These are phyloP conservation scores for Acheta domesticus DNA, from an alignment of 2,888 invertebrate species.

Conservation along the genomic window DNA sequence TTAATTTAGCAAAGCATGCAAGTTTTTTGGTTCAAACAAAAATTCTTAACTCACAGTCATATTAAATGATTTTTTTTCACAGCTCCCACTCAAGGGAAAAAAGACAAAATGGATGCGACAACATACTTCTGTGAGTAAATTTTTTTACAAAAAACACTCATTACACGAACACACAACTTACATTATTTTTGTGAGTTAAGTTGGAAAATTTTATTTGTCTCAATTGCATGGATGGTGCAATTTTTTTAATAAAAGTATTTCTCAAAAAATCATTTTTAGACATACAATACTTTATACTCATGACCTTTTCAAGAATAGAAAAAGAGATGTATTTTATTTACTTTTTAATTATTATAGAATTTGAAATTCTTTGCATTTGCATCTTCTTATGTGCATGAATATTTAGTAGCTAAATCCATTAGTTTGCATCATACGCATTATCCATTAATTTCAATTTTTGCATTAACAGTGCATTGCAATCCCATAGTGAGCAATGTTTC, in stretches of 20 bases:
- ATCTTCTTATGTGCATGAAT: too few relatives aligned
- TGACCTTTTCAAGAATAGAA: not conserved
- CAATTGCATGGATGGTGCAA: conserved; percentile 25
- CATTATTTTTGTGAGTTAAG: too few relatives aligned
- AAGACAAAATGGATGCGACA: conserved; percentile 55
- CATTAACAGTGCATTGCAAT: too few relatives aligned
- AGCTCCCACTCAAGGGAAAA: conserved; percentile 53
- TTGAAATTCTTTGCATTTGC: too few relatives aligned
- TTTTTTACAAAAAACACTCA: conserved; percentile 18
- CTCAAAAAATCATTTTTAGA: not conserved
- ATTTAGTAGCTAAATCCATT: too few relatives aligned
- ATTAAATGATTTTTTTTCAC: conserved; percentile 45
- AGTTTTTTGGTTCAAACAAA: not conserved
- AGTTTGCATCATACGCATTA: too few relatives aligned
- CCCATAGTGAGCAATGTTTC: too few relatives aligned
- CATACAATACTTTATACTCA: not conserved
- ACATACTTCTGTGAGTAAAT: conserved; percentile 59
- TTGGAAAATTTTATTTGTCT: too few relatives aligned
- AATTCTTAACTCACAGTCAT: not conserved
- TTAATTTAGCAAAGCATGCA: not conserved
- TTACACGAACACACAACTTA: not conserved
- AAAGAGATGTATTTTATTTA: too few relatives aligned
- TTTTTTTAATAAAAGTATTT: conserved; percentile 18
- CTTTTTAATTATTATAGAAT: too few relatives aligned
- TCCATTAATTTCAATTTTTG: too few relatives aligned